phyloP scores from a whole-genome alignment of 2,113 vertebrate genomes.

The Anarhynchus alexandrinus region DNA sequence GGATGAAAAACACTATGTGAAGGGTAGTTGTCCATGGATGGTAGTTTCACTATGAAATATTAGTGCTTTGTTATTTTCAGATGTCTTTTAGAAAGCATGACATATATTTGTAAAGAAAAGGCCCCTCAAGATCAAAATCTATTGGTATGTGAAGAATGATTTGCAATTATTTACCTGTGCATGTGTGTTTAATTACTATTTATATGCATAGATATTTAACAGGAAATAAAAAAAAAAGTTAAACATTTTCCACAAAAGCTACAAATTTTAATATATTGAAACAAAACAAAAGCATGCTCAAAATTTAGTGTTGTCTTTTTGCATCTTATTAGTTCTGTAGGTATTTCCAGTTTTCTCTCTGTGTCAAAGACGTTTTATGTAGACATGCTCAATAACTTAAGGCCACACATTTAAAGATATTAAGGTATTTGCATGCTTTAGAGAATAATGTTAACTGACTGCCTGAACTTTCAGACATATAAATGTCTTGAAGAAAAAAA shows the following conservation, averaged over 20 bases:
- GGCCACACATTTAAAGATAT: not conserved
- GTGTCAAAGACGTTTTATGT: not conserved
- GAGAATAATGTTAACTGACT: not conserved
- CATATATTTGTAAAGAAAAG: not conserved
- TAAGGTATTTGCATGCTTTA: not conserved
- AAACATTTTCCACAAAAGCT: not conserved
- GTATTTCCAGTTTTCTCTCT: not conserved
- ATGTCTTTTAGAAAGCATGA: not conserved
- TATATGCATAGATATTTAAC: not conserved
- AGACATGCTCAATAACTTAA: not conserved
- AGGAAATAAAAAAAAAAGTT: not conserved
- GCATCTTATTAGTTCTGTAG: not conserved
- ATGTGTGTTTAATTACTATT: not conserved
- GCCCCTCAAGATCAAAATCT: not conserved
- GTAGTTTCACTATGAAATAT: not conserved
- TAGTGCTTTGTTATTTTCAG: not conserved
- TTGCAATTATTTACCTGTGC: not conserved
- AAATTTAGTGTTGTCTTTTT: not conserved
- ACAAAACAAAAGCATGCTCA: not conserved
- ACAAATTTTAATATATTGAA: not conserved
- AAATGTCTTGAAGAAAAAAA: not conserved
- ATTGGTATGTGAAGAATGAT: not conserved
- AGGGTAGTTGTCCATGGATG: not conserved
- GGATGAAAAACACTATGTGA: not conserved
- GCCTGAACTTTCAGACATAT: not conserved